Evolutionary conservation across 2,888 invertebrate species (phyloP), one percentile per base, ranked within the genome.

Genomic region (Drepanosiphum platanoidis): DNA sequence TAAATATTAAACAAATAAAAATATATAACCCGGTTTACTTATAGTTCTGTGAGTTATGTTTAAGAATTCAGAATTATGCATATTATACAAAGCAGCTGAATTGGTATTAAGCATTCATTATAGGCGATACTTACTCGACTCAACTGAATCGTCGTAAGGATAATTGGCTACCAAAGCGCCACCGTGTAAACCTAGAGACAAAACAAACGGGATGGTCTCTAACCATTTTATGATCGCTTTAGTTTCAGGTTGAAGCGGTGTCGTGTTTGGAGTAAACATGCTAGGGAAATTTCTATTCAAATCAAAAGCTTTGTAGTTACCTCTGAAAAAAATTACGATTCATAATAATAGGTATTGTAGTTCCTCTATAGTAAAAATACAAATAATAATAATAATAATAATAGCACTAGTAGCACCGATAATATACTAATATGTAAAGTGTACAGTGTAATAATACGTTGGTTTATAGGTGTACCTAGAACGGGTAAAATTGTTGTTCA

Each of bases 131-230:
- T 89, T 88, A 90, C 90, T 88, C 86, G 88, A 87, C 86, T 88
- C 88, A 87, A 90, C 90, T 13, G 90, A 90, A 87, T 92, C 92
- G 88, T 94, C 94, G 88, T 91, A 94, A 0, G 94, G 94, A 89
- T 94, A 94, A 89, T 93, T 93, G 42, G 92, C 94, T 15, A 94
- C 93, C 86, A 94, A 88, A 4, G 93, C 92, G 7, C 94, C 94
- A 9, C 93, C 93, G 88, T 94, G 93, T 52, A 94, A 89, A 87
- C 92, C 92, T 32, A 92, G 93, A 0, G 93, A 93, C 58, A 94
- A 89, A 8, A 93, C 91, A 89, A 94, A 94, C 66, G 91, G 91
- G 27, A 90, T 89, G 30, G 90, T 89, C 3, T 90, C 88, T 88
- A 93, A 89, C 94, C 93, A 94, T 39, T 91, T 89, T 87, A 91